A percentile compares a stretch with the other conserved stretches of the same genome.
phyloP scores from a whole-genome alignment of 2,888 invertebrate species.

The Trachelus tabidus region DNA sequence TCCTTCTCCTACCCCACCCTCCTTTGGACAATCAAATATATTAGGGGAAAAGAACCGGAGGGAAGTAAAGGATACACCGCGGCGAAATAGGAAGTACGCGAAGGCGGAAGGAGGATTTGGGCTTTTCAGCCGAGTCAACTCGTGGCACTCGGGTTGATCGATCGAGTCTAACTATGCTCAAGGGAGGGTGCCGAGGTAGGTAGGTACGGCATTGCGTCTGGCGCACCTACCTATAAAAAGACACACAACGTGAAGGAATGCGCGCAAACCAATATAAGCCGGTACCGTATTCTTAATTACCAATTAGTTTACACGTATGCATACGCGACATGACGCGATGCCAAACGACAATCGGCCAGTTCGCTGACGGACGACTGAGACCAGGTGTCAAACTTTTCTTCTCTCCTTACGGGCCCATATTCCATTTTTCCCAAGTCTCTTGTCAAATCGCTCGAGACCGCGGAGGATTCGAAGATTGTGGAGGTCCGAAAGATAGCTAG shows the following conservation, averaged over 20 bases:
- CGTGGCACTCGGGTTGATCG: no score
- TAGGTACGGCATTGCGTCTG: conserved; percentile 29
- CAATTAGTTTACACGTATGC: conserved; percentile 20
- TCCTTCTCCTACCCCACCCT: no score
- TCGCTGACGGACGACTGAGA: background rate
- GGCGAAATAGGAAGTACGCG: no score
- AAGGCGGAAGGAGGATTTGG: no score
- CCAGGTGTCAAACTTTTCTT: background rate
- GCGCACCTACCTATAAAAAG: conserved; percentile 28
- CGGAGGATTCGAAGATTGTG: no score
- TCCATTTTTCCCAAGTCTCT: background rate
- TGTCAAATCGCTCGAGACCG: no score
- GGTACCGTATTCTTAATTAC: conserved; percentile 21
- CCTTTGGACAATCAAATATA: no score
- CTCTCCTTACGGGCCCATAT: background rate
- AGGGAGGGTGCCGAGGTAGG: background rate
- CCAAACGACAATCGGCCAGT: background rate
- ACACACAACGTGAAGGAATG: conserved; percentile 26
- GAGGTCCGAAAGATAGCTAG: no score
- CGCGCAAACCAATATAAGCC: conserved; percentile 22
- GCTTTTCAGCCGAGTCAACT: no score
- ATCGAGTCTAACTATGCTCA: no score
- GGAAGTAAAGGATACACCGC: no score
- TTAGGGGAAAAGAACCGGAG: no score
- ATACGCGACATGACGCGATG: background rate